Conservation (phyloP, 2,888 invertebrate species). For the Crepidodera aurea region DNA sequence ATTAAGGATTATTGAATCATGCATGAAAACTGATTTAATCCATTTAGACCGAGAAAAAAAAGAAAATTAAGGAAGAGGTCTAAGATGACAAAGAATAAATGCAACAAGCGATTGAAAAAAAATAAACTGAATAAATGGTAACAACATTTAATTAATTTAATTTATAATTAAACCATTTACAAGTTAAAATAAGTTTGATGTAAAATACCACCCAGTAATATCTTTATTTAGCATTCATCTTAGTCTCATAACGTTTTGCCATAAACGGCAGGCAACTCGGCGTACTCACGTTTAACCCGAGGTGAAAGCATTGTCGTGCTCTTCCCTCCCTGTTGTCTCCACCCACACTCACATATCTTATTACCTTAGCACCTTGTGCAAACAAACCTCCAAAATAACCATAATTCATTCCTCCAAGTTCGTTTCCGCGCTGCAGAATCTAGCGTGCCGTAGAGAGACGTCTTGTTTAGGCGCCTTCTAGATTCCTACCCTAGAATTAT, state of each 20-base stretch:
- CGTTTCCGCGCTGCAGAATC: conserved; percentile 45
- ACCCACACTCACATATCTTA: conserved; percentile 24
- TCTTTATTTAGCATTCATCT: conserved; percentile 1
- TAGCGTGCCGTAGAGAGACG: conserved; percentile 50
- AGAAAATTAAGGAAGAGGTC: too few species aligned
- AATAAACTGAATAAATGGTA: too few species aligned
- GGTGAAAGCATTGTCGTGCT: not conserved
- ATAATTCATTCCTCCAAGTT: conserved; percentile 34
- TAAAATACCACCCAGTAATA: conserved; percentile 8
- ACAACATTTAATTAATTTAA: too few species aligned
- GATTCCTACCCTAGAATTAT: conserved; percentile 56
- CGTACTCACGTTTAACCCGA: conserved; percentile 2
- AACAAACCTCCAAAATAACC: conserved; percentile 34
- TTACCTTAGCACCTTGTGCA: conserved; percentile 34
- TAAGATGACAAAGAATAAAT: too few species aligned
- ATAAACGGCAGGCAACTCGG: not conserved
- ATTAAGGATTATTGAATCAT: too few species aligned
- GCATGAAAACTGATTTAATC: too few species aligned
- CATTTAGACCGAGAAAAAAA: too few species aligned
- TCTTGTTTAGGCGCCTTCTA: conserved; percentile 59
- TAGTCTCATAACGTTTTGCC: not conserved
- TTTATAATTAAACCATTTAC: too few species aligned
- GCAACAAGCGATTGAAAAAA: too few species aligned
- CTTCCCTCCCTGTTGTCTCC: not conserved
- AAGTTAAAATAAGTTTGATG: too few species aligned